phyloP scores from a whole-genome alignment of 2,113 vertebrate species.

The Pseudonaja textilis region DNA sequence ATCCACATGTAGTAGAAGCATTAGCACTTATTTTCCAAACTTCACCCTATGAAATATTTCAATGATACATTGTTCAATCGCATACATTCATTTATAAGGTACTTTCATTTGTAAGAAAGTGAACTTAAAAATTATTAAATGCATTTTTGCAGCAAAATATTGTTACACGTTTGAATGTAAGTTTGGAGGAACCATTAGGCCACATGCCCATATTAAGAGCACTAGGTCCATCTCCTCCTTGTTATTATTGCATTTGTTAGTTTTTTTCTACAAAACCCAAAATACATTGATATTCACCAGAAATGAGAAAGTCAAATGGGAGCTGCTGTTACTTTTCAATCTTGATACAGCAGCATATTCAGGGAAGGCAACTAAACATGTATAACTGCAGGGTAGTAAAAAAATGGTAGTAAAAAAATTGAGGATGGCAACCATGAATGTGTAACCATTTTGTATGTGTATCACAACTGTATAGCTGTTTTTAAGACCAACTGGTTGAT shows the following conservation, averaged over 20 bases:
- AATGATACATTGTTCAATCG: background rate
- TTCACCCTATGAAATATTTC: conserved; percentile 81
- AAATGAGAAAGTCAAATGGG: background rate
- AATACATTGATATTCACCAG: background rate
- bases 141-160: background rate
- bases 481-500: background rate
- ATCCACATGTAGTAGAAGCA: conserved; percentile 82
- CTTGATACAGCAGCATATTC: background rate
- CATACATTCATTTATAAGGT: background rate
- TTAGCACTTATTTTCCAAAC: conserved; percentile 74
- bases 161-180: background rate
- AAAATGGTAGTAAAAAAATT: background rate
- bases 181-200: background rate
- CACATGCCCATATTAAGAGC: too few species aligned
- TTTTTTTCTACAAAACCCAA: background rate
- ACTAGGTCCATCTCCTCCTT: background rate
- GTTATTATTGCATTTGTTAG: background rate
- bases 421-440: background rate
- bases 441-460: background rate
- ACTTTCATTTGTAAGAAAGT: background rate
- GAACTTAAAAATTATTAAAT: background rate
- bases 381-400: background rate
- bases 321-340: background rate
- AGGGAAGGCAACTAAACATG: background rate
- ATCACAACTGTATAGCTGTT: background rate